Evolutionary conservation across 2,797 vertebrate species (phyloP).

Genomic region (Ispidina lecontei): DNA sequence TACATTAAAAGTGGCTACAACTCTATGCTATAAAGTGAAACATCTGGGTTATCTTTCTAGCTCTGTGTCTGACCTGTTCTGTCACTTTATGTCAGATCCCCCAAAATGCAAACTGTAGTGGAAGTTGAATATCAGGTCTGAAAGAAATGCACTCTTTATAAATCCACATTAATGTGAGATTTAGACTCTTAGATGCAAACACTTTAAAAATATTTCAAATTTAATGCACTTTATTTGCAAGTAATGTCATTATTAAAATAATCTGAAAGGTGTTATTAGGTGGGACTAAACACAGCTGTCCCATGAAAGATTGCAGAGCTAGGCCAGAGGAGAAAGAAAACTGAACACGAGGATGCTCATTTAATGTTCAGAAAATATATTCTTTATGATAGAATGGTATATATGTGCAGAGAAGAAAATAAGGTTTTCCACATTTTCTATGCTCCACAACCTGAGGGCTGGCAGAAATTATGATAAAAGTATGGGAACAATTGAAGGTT

Average conservation of each 20-base stretch:
- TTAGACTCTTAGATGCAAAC: background rate
- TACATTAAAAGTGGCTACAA: background rate
- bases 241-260: background rate
- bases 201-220: background rate
- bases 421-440: background rate
- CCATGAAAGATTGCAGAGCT: background rate
- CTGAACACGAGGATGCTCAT: background rate
- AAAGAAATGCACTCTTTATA: background rate
- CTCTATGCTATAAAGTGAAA: background rate
- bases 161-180: background rate
- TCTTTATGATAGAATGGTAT: background rate
- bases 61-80: background rate
- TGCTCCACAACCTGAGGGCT: background rate
- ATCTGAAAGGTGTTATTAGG: background rate
- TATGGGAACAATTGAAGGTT: background rate
- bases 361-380: background rate
- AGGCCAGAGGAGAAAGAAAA: background rate
- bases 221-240: background rate
- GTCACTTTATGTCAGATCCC: background rate
- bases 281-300: background rate
- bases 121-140: background rate
- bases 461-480: background rate
- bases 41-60: background rate
- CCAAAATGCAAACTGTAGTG: background rate
- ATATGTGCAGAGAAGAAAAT: background rate